Base-by-base conservation (phyloP, 1,140 invertebrate species). In the Brachionus plicatilis region DNA sequence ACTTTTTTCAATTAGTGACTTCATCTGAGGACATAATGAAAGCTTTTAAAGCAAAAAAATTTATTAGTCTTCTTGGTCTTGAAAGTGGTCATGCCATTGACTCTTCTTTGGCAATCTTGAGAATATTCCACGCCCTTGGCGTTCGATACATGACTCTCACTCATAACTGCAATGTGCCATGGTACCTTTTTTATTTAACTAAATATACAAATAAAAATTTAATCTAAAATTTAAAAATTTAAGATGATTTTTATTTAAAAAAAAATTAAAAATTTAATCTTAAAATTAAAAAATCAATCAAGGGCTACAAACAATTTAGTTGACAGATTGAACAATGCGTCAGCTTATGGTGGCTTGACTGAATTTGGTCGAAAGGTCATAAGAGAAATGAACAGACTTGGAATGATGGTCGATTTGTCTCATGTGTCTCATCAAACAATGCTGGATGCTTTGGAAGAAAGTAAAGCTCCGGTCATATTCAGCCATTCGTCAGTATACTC, bases 371-470 rank as follows among this genome's bases (percentile, higher is more conserved):
- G 90, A 89, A 86, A 86, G 83, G 88, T 92, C 1, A 89, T 93
- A 8, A 83, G 86, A 24, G 92, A 93, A 88, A 93, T 93, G 92
- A 93, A 93, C 87, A 88, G 92, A 72, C 85, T 93, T 91, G 89
- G 95, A 92, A 92, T 94, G 94, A 91, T 96, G 87, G 94, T 96
- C 82, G 94, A 96, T 88, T 89, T 96, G 85, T 94, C 94, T 27
- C 94, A 96, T 90, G 94, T 95, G 47, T 94, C 94, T 8, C 92
- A 93, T 84, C 91, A 92, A 76, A 95, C 94, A 12, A 95, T 95
- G 94, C 91, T 92, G 45, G 94, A 94, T 87, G 93, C 93, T 11
- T 90, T 96, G 20, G 91, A 92, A 14, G 92, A 93, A 66, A 93
- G 93, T 24, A 92, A 92, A 86, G 94, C 94, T 7, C 95, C 95